Base-by-base conservation (phyloP, 2,888 invertebrate species). In the Abrostola tripartita region DNA sequence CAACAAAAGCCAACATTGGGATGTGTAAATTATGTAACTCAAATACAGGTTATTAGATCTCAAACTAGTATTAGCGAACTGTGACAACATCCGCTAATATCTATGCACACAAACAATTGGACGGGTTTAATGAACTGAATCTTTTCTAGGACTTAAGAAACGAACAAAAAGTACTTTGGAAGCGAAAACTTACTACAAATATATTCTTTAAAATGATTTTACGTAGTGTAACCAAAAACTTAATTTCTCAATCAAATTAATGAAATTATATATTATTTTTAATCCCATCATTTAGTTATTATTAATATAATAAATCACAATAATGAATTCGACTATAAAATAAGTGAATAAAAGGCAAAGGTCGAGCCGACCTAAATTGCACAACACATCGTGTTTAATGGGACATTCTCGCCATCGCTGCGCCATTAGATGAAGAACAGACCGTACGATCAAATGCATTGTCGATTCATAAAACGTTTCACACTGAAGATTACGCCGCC, bases 31-130 rank as follows among this genome's bases (percentile, higher is more conserved):
- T 89, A 90, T 86, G 89, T 90, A 91, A 91, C 82, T 81, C 88
- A 90, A 91, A 92, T 90, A 91, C 79, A 74, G 85, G 83, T 88
- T 90, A 88, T 87, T 85, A 83, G 84, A 89, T 85, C 84, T 81
- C 65, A 75, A 81, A 79, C 74, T 76, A 78, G 78, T 81, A 80
- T 81, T 75, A 77, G 77, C 74, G 74, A 65, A 65, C 54, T 70
- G 75, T 81, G 78, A 75, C 78, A 87, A 89, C 87, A 89, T 89
- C 89, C 90, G 89, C 75, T 71, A 81, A 73, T 64, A 61, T 54
- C 61, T 55, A 57, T 37, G 37, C 42, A 44, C 41, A 57, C 67
- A 59, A 37, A 58, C 56, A 44, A 44, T 37, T 61, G 38, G 58
- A 49, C 53, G 52, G 42, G 60, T 64, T 68, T 64, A 74, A 60